phyloP scores from a whole-genome alignment of 2,888 invertebrate species.

The Lithophane semibrunnea region DNA sequence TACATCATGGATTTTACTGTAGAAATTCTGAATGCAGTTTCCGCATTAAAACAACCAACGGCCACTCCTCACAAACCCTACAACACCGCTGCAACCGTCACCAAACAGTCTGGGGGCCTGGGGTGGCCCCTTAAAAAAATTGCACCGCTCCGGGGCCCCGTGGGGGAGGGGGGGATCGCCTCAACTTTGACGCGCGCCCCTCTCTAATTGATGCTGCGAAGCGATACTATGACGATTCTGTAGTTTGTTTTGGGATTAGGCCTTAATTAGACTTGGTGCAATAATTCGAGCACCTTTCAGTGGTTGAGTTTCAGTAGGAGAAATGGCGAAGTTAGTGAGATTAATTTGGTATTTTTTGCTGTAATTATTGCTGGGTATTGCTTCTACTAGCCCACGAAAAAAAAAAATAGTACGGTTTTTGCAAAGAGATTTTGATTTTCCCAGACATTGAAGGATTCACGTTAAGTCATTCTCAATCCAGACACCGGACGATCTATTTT shows the following conservation, averaged over 20 bases:
- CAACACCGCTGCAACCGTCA: conserved; percentile 86
- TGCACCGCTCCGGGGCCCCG: conserved; percentile 74
- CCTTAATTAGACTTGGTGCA: conserved; percentile 41
- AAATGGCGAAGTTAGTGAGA: neutral
- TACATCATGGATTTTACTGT: neutral
- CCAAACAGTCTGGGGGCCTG: conserved; percentile 83
- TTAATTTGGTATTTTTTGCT: conserved; percentile 24
- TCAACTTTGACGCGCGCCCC: conserved; percentile 86
- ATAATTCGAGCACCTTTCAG: conserved; percentile 31
- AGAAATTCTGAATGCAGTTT: neutral
- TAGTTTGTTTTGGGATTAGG: conserved; percentile 63
- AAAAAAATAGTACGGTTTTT: too few relatives aligned
- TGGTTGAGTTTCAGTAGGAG: neutral
- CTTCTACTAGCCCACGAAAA: too few relatives aligned
- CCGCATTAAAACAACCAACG: conserved; percentile 28
- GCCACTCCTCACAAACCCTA: conserved; percentile 68
- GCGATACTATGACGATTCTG: conserved; percentile 77
- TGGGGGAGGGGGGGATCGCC: conserved; percentile 64
- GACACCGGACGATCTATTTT: too few relatives aligned
- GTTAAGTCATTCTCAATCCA: too few relatives aligned
- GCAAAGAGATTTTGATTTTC: too few relatives aligned
- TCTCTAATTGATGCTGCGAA: conserved; percentile 83
- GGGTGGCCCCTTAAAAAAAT: conserved; percentile 85
- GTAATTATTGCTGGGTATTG: neutral
- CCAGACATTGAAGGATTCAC: too few relatives aligned